Evolutionary conservation across 1,140 invertebrate species (phyloP).

Genomic region (Leucophenga varia): DNA sequence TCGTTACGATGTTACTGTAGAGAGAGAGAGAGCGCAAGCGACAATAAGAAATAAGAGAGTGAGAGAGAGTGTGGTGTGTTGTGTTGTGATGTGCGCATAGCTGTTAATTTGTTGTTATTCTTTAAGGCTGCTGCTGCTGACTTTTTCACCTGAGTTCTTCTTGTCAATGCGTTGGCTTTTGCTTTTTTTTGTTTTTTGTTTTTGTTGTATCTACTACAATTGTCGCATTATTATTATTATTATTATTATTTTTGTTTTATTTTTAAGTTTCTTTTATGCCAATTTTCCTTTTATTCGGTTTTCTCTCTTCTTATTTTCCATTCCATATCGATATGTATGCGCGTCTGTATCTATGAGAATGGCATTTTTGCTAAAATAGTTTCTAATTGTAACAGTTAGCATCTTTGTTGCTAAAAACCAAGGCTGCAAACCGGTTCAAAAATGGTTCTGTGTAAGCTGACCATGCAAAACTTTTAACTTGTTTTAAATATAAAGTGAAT

Average conservation of each 20-base stretch:
- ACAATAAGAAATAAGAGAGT: no score
- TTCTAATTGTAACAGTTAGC: no score
- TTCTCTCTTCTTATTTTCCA: constrained; percentile 4
- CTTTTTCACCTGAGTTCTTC: constrained; percentile 14
- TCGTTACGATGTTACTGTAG: constrained; percentile 16
- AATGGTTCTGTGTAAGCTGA: no score
- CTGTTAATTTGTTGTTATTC: constrained; percentile 41
- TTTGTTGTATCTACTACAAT: constrained; percentile 7
- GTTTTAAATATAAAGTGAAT: no score
- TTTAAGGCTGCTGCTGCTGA: constrained; percentile 8
- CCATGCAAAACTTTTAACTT: no score
- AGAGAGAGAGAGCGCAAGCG: no score
- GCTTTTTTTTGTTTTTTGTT: constrained; percentile 6
- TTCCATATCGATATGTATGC: no score
- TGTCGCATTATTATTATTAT: background rate
- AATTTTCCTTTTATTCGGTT: background rate
- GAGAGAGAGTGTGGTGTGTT: no score
- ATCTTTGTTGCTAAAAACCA: no score
- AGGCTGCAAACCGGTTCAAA: no score
- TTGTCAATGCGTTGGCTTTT: constrained; percentile 12
- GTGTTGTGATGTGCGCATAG: constrained; percentile 27
- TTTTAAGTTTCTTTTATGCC: constrained; percentile 5
- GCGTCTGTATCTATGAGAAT: no score
- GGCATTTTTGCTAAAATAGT: no score
- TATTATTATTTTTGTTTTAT: background rate